Base-by-base conservation (phyloP, 2,797 vertebrate species). In the Nannoperca australis region DNA sequence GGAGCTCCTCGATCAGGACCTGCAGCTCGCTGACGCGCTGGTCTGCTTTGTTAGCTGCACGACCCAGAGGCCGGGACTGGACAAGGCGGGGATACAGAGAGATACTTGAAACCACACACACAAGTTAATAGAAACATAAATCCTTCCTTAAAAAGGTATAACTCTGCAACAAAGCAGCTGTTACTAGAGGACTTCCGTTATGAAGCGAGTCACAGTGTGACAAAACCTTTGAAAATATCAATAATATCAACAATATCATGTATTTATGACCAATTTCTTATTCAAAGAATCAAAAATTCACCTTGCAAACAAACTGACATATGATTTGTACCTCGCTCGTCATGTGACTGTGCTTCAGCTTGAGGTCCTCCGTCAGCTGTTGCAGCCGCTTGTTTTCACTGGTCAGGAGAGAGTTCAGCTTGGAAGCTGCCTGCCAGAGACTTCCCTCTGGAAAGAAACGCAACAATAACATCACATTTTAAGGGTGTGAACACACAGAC, bases 321-420 rank as follows among this genome's bases (percentile, higher is more conserved):
- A 13, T 9, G 58, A 56, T 55, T 51, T 30, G 38, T 85, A 99
- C 97, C 97, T 99, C 97, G 59, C 96, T 97, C 74, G 97, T 98
- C 98, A 99, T 99, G 83, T 96, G 95, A 82, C 91, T 93, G 80
- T 99, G 95, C 83, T 97, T 99, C 83, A 97, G 97, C 87, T 98
- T 97, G 34, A 99, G 96, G 77, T 96, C 92, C 83, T 97, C 97
- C 0, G 96, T 96, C 86, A 99, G 78, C 81, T 97, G 96, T 63
- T 96, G 96, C 2, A 99, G 93, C 4, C 96, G 90, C 42, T 96
- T 94, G 10, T 98, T 99, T 88, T 99, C 97, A 60, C 89, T 96
- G 1, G 91, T 92, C 17, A 99, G 91, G 32, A 97, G 96, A 15
- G 95, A 90, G 88, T 97, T 97, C 59, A 98, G 92, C 69, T 90